These are phyloP conservation scores for Phylloscopus trochiloides DNA, from an alignment of 2,113 vertebrate species.

Conservation along the genomic window DNA sequence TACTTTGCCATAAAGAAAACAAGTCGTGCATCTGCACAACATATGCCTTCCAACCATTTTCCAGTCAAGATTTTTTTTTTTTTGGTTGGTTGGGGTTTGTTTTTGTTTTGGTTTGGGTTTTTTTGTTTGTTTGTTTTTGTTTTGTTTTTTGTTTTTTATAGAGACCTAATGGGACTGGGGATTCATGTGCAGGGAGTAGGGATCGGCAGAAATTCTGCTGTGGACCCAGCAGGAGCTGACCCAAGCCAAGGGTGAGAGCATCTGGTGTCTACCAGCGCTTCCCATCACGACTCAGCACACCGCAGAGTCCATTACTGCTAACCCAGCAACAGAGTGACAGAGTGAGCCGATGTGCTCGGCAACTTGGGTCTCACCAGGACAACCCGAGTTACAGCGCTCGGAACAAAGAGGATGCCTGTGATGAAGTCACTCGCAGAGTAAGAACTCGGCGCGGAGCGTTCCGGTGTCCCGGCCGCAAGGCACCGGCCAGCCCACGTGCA, in stretches of 20 bases:
- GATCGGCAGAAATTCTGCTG: background rate
- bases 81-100: too few species aligned
- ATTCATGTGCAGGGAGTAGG: accelerated
- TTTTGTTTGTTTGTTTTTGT: background rate
- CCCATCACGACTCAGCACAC: background rate
- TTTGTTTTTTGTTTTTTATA: background rate
- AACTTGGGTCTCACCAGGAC: background rate
- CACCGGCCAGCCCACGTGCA: background rate
- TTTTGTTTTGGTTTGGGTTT: background rate
- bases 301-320: accelerated
- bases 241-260: background rate
- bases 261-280: background rate
- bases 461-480: background rate
- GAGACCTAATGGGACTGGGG: background rate
- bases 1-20: background rate
- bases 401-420: background rate
- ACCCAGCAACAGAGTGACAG: accelerated
- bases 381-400: background rate
- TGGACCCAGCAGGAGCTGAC: background rate
- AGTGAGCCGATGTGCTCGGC: accelerated
- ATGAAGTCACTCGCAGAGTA: background rate
- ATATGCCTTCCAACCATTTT: background rate
- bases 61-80: background rate
- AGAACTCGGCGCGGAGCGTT: background rate
- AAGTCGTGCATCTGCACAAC: background rate